These are phyloP conservation scores for Sycon ciliatum DNA, from an alignment of 37 sponge, comb jelly and placozoan genomes.

Conservation along the genomic window DNA sequence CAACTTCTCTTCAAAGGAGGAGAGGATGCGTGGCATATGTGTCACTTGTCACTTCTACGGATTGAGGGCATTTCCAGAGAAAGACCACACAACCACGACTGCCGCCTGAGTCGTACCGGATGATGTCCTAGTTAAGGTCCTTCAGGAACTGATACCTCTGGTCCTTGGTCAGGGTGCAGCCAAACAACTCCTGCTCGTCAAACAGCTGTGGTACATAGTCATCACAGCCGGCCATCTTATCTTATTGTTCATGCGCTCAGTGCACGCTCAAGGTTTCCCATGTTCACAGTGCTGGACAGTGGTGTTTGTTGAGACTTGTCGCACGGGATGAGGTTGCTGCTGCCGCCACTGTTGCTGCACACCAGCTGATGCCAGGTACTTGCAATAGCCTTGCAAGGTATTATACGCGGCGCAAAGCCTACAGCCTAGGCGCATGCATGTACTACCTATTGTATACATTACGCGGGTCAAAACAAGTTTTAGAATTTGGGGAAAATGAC, in stretches of 20 bases:
- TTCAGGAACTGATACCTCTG: background rate
- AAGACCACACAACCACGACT: background rate
- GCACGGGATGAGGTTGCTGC: background rate
- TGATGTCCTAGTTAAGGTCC: background rate
- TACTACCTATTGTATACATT: no score
- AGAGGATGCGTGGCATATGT: background rate
- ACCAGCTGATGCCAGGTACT: background rate
- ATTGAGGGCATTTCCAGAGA: background rate
- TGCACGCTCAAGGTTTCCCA: background rate
- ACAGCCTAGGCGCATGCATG: no score
- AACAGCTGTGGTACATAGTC: background rate
- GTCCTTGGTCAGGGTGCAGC: background rate
- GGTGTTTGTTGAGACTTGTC: background rate
- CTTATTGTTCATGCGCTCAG: no score
- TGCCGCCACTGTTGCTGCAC: background rate
- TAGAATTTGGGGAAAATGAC: no score
- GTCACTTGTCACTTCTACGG: background rate
- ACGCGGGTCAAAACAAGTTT: no score
- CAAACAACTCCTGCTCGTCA: background rate
- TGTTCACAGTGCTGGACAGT: background rate
- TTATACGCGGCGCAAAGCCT: no score
- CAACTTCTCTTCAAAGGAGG: background rate
- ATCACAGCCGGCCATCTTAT: background rate
- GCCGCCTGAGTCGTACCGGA: constrained; percentile 5
- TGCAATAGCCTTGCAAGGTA: background rate